These are phyloP conservation scores for Pseudanteris insignis DNA, from an alignment of 2,888 invertebrate species.

Conservation along the genomic window DNA sequence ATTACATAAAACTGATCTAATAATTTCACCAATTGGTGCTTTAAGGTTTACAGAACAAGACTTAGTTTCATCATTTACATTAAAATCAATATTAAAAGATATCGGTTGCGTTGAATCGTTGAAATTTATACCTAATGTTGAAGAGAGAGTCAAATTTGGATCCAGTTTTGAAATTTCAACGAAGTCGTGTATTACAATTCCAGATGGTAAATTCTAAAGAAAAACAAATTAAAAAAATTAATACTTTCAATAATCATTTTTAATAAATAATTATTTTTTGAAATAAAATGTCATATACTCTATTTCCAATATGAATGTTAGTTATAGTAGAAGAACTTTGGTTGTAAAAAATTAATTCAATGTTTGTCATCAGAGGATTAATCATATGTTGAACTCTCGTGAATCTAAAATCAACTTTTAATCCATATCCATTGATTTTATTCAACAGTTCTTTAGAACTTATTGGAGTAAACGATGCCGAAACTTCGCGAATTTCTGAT, in stretches of 20 bases:
- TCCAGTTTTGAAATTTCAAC: conserved; percentile 74
- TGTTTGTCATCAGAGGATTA: conserved; percentile 81
- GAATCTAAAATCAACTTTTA: conserved; percentile 75
- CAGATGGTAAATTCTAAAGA: conserved; percentile 74
- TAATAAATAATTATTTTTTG: not conserved
- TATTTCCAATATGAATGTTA: conserved; percentile 76
- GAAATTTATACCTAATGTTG: conserved; percentile 87
- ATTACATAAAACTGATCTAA: conserved; percentile 81
- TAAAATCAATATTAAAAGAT: conserved; percentile 79
- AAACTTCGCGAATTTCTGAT: conserved; percentile 67
- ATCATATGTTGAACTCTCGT: conserved; percentile 83
- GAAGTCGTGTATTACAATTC: conserved; percentile 81
- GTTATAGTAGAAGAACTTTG: conserved; percentile 73
- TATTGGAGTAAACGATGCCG: conserved; percentile 71
- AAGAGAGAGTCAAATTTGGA: conserved; percentile 73
- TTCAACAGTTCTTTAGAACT: conserved; percentile 75
- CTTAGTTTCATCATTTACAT: conserved; percentile 58
- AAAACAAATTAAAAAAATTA: conserved; percentile 30
- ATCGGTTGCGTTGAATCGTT: conserved; percentile 92
- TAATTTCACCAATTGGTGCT: conserved; percentile 87
- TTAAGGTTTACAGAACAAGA: conserved; percentile 71
- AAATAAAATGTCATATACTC: conserved; percentile 74
- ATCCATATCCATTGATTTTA: conserved; percentile 77
- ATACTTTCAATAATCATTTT: not conserved
- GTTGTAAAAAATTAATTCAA: conserved; percentile 84